These are phyloP conservation scores for Tapera naevia DNA, from an alignment of 2,797 vertebrate species.

Conservation along the genomic window DNA sequence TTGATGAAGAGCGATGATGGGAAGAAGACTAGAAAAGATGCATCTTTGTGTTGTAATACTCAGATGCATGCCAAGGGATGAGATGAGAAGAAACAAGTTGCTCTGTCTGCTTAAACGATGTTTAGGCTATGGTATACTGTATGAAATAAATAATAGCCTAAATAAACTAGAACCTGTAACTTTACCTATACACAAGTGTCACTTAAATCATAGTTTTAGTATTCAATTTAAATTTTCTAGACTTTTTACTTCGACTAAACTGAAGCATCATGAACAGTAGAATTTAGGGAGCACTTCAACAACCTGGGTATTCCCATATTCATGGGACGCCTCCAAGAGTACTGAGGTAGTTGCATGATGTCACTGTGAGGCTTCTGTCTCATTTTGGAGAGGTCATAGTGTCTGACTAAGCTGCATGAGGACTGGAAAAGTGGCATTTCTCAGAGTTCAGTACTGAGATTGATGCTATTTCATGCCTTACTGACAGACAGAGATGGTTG, in stretches of 20 bases:
- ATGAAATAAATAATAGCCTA: neutral
- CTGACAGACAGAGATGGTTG: fast-evolving
- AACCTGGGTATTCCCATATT: neutral
- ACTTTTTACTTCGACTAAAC: neutral
- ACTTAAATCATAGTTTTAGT: neutral
- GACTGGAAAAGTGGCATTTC: neutral
- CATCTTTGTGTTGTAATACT: neutral
- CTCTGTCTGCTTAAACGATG: neutral
- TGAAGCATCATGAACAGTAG: neutral
- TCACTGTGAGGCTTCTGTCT: neutral
- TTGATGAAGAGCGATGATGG: neutral
- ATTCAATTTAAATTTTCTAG: neutral
- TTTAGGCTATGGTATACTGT: neutral
- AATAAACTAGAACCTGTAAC: neutral
- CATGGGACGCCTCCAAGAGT: fast-evolving
- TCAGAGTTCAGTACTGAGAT: neutral
- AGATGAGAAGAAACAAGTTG: fast-evolving
- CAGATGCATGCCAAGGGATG: neutral
- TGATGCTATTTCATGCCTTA: neutral
- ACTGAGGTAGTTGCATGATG: neutral
- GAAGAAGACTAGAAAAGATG: neutral
- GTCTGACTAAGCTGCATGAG: neutral
- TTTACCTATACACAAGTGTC: neutral
- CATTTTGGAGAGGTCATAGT: neutral
- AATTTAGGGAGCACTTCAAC: neutral